Evolutionary conservation across 1,140 invertebrate genomes (phyloP), one percentile per base, ranked within the genome.

Genomic region (Trichoplusia ni): DNA sequence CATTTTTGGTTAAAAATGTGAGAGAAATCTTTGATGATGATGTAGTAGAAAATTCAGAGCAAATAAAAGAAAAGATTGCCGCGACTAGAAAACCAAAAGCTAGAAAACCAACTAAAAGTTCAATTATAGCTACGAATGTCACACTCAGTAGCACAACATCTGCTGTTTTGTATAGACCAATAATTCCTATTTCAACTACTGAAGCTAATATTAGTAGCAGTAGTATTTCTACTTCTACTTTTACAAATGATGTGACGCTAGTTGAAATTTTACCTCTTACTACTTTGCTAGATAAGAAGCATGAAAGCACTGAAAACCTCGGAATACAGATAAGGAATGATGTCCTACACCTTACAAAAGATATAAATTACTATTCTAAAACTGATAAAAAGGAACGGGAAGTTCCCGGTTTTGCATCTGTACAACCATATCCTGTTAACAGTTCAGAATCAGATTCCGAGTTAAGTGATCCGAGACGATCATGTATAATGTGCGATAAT

Each of bases 401-500:
- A 25, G 33, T 49, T 25, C 21, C 47, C 4, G 16, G 46, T 7
- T 14, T 54, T 19, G 9, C 33, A n/a, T 56, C 33, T 9, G 37
- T 13, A 16, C 16, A 38, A 23, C n/a, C n/a, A 60, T 21, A 33
- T 21, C 7, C 7, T 54, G 2, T 4, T 8, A 62, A 62, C 46
- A 19, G 9, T 18, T 29, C 49, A 13, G 13, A 33, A n/a, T 0
- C 3, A 13, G 64, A 71, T 40, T 46, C 9, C 44, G 64, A 63
- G 14, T n/a, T 11, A 5, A 9, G 7, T 33, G 35, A 65, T 56
- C n/a, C 33, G 23, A 71, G 27, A 29, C 53, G 68, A 53, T 78
- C 79, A 7, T 86, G 83, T 31, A 77, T 86, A 33, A 19, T 38
- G 16, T 86, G 84, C 60, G 73, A 84, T 68, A 86, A 84, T 69